Percentiles rank a stretch among this genome's conserved stretches.
These are phyloP conservation scores for Bungarus multicinctus DNA, from an alignment of 2,113 vertebrate genomes.

Conservation along the genomic window DNA sequence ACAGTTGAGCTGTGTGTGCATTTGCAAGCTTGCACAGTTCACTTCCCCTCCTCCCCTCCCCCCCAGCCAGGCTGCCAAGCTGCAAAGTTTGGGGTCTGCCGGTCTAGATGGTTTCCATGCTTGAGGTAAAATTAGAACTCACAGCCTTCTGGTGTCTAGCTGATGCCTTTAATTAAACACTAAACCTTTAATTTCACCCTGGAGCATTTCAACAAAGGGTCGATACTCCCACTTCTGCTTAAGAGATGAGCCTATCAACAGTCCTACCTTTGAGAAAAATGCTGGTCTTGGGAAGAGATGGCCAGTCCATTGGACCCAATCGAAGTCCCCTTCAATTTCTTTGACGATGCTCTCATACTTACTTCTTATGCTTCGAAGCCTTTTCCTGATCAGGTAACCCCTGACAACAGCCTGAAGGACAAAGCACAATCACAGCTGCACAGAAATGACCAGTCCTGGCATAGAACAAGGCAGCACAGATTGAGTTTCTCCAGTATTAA, in stretches of 20 bases:
- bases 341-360: conserved; percentile 81
- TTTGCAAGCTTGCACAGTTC: neutral
- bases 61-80: neutral
- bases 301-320: conserved; percentile 72
- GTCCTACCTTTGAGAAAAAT: conserved; percentile 71
- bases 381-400: conserved; percentile 75
- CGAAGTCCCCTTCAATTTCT: conserved; percentile 80
- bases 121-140: neutral
- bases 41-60: neutral
- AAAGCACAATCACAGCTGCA: neutral
- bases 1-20: neutral
- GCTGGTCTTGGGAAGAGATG: conserved; percentile 65
- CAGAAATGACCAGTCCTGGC: neutral
- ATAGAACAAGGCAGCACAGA: neutral
- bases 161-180: neutral
- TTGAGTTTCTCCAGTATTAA: neutral
- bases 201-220: neutral
- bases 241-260: neutral
- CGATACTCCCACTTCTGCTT: neutral
- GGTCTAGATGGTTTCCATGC: neutral
- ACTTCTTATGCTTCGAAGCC: conserved; percentile 61
- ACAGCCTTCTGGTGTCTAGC: neutral
- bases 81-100: neutral
- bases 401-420: conserved; percentile 72
- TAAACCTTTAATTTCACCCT: neutral